Base-by-base conservation (phyloP, 2,888 invertebrate genomes). In the Cinara cedri region DNA sequence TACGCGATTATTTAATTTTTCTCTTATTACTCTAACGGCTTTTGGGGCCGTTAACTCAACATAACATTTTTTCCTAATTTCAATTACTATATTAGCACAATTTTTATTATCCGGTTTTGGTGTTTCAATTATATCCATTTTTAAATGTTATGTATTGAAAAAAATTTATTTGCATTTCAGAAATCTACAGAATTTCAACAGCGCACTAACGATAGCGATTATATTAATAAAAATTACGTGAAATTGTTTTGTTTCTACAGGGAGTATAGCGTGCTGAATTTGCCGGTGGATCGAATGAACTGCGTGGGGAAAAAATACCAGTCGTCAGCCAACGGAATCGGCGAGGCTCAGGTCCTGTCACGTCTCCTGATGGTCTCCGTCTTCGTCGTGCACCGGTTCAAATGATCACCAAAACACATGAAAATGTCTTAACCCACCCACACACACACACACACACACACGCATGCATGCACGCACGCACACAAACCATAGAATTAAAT, bases 201-300 rank as follows among this genome's bases (percentile, higher is more conserved):
- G 34, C 34, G 34, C 6, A 34, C 34, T 4, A 34, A n/a, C n/a
- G 51, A 16, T 16, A 2, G 4, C 51, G 16, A 16, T 16, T 1
- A 16, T 14, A n/a, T n/a, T n/a, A n/a, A n/a, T n/a, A n/a, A n/a
- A n/a, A n/a, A n/a, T n/a, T n/a, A 10, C 55, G 26, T 14, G 34
- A 8, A 1, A 8, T 44, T n/a, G 26, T 57, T 16, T 71, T 14
- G 19, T 34, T 34, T 71, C 81, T 34, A 3, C 72, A 82, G 82
- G 46, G 94, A 95, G 85, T 94, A 93, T 87, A 91, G 90, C 84
- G 90, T 94, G 81, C 92, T 93, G 84, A 91, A 90, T 85, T 90
- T 94, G 89, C 94, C 94, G 0, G 87, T 93, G 82, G 93, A 93
- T 83, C 90, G 91, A 85, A 93, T 94, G 93, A 91, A 91, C 85